A percentile compares a stretch with the other conserved stretches of the same genome.
Conservation (phyloP, 2,113 vertebrate species). For the Promerops cafer region DNA sequence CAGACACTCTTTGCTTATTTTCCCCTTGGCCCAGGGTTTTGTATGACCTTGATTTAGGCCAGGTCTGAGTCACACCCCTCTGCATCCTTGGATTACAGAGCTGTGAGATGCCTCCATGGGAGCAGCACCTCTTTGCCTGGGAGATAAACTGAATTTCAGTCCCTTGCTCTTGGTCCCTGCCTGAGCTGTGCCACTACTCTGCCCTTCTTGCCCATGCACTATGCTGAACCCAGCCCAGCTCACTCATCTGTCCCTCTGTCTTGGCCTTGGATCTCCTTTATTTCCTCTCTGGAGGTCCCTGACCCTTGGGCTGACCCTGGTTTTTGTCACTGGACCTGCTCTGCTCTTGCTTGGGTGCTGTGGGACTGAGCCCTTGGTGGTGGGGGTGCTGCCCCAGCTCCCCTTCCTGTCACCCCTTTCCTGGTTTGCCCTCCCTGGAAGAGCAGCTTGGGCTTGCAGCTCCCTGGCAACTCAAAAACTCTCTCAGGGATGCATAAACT, state of each 20-base stretch:
- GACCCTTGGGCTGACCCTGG: background rate
- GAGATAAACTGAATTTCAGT: background rate
- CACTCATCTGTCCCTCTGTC: background rate
- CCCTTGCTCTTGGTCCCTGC: background rate
- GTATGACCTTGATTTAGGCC: background rate
- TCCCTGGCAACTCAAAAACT: background rate
- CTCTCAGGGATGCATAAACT: background rate
- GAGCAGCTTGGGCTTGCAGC: background rate
- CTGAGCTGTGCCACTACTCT: background rate
- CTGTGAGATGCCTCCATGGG: background rate
- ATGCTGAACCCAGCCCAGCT: rapidly evolving
- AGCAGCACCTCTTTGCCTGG: background rate
- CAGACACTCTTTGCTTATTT: background rate
- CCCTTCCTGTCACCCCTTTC: background rate
- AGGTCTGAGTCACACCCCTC: background rate
- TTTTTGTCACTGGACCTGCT: background rate
- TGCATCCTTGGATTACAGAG: background rate
- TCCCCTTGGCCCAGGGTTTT: background rate
- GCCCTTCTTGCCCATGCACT: background rate
- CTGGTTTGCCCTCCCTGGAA: background rate
- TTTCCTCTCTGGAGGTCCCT: background rate
- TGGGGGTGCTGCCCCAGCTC: background rate
- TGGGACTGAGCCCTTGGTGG: background rate
- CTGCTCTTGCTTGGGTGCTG: background rate
- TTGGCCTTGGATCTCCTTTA: background rate